phyloP scores from a whole-genome alignment of 2,113 vertebrate genomes.

The Percina caprodes region DNA sequence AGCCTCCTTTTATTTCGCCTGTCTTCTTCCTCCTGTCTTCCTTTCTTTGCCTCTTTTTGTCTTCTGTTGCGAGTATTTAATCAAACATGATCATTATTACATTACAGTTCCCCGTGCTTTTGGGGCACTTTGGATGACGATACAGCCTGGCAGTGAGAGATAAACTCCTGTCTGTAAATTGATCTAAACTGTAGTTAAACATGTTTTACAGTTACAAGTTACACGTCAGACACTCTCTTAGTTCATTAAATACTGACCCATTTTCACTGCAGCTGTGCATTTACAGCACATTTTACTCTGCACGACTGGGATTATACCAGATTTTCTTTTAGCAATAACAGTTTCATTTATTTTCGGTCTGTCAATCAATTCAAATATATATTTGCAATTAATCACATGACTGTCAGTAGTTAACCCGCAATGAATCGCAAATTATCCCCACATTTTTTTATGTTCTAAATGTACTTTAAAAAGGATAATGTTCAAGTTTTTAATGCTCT shows the following conservation, averaged over 20 bases:
- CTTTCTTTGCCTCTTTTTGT: conserved; percentile 41
- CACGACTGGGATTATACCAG: too few species aligned
- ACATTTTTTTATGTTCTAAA: too few species aligned
- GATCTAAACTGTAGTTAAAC: conserved; percentile 24
- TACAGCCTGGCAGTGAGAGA: conserved; percentile 32
- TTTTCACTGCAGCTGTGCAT: conserved; percentile 11
- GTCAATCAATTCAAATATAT: too few species aligned
- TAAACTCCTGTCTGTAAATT: conserved; percentile 39
- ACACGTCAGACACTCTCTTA: not conserved
- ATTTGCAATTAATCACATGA: too few species aligned
- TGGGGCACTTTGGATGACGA: conserved; percentile 32
- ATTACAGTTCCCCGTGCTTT: conserved; percentile 29
- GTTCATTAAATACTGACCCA: not conserved
- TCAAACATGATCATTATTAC: conserved; percentile 38
- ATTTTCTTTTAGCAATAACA: not conserved
- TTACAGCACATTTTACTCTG: not conserved
- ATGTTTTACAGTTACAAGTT: conserved; percentile 8
- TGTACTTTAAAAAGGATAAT: too few species aligned
- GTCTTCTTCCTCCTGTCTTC: conserved; percentile 19
- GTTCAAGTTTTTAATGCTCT: too few species aligned
- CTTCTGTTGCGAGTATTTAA: conserved; percentile 34
- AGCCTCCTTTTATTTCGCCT: conserved; percentile 76
- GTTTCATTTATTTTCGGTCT: not conserved
- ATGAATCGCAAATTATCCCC: too few species aligned
- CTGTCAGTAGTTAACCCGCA: too few species aligned